Base-by-base conservation (phyloP, 92 coral and sea anemone species). In the Blastomussa wellsi region DNA sequence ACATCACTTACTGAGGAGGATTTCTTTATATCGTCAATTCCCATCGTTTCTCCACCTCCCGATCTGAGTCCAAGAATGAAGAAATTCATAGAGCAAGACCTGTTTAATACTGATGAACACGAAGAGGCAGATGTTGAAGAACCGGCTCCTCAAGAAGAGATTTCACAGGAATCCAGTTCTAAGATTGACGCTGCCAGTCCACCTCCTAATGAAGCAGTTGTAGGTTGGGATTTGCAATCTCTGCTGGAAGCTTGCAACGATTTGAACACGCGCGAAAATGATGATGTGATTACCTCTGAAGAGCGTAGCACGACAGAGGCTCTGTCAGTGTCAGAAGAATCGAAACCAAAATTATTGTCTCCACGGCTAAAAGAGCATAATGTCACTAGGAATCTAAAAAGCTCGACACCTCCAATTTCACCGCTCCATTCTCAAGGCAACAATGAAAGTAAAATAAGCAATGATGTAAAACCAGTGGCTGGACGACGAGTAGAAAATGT, bases 401-500 rank as follows among this genome's bases (percentile, higher is more conserved):
- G 69, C 65, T 57, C 24, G 12, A 57, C 29, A 57, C 65, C 65
- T 14, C 60, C 53, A 37, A 11, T n/a, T 13, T 42, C 62, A 65
- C 75, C 42, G 1, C 41, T 68, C 49, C 49, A 35, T 52, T 29
- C 55, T 48, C 5, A 72, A 32, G 74, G 28, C 13, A 59, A 17
- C 47, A 52, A 2, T n/a, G 79, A 55, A 77, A 22, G 5, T 14
- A 59, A 80, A 20, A 19, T 31, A 1, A 52, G 26, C 5, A 38
- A 26, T 22, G 67, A 41, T 41, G 77, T 51, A 14, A 70, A 82
- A 49, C 82, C 92, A 76, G 90, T 94, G 5, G 71, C 88, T 19
- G 99, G 99, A 36, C 78, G 83, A 29, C 92, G 99, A 33, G 95
- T 91, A 7, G 99, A 97, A 32, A 89, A 86, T 57, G 77, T 81